Evolutionary conservation across 2,113 vertebrate species (phyloP).

Genomic region (Riparia riparia): DNA sequence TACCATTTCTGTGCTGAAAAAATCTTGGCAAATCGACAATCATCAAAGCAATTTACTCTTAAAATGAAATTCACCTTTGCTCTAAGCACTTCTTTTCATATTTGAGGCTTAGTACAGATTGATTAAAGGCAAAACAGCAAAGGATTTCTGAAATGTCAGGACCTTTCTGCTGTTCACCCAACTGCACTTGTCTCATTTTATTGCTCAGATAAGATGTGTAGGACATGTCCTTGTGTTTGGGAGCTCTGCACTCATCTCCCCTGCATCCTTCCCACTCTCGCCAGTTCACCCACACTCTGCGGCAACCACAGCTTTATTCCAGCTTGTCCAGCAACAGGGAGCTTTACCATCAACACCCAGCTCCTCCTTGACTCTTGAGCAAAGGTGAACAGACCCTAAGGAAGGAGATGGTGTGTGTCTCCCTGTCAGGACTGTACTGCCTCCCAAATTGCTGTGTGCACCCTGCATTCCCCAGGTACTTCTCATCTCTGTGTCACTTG

Average conservation of each 20-base stretch:
- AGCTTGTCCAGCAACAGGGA: neutral
- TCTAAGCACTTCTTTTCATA: conserved; percentile 61
- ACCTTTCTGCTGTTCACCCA: conserved; percentile 60
- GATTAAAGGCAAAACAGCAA: conserved; percentile 61
- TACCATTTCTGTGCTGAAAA: conserved; percentile 21
- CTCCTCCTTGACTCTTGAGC: neutral
- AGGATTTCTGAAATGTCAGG: conserved; percentile 71
- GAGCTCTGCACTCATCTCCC: rapidly evolving
- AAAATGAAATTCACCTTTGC: conserved; percentile 63
- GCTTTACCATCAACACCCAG: neutral
- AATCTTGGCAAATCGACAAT: conserved; percentile 29
- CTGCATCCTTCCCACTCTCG: neutral
- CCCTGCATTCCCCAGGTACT: neutral
- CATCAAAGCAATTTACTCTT: conserved; percentile 54
- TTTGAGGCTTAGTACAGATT: conserved; percentile 57
- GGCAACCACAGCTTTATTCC: neutral
- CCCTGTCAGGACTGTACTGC: neutral
- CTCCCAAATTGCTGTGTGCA: neutral
- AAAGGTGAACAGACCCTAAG: neutral
- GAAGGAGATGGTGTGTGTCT: neutral
- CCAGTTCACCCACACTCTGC: neutral
- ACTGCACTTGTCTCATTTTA: conserved; percentile 5
- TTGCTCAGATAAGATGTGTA: neutral
- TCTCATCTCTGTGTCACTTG: neutral
- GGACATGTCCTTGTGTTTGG: neutral